These are phyloP conservation scores for Labeo rohita DNA, from an alignment of 2,113 vertebrate genomes.

Conservation along the genomic window DNA sequence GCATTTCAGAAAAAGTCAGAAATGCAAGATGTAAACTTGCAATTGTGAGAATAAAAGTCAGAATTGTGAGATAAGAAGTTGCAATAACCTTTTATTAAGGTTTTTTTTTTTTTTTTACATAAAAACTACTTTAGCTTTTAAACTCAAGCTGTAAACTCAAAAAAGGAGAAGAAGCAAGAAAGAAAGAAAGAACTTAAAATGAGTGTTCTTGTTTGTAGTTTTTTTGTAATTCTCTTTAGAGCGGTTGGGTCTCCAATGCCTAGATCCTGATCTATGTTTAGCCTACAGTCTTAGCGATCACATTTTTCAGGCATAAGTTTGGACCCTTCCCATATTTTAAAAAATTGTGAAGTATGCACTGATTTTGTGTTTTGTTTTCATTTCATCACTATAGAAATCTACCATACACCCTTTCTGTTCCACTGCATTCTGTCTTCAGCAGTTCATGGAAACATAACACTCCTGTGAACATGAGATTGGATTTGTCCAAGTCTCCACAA, in stretches of 20 bases:
- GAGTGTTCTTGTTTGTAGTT: neutral
- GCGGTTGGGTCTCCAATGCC: neutral
- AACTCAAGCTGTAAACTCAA: no score
- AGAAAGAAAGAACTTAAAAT: no score
- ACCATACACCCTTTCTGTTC: neutral
- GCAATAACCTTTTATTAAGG: no score
- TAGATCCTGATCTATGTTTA: slow-evolving; percentile 16
- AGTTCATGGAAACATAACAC: slow-evolving; percentile 6
- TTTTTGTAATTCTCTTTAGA: neutral
- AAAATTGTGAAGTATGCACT: neutral
- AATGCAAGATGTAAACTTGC: no score
- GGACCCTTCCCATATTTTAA: neutral
- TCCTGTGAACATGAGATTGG: neutral
- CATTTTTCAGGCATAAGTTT: neutral
- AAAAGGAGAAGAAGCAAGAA: no score
- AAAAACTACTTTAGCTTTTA: no score
- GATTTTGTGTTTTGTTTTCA: slow-evolving; percentile 27
- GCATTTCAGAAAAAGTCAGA: no score
- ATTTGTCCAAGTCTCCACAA: neutral
- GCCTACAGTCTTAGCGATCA: neutral
- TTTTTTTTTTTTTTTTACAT: no score
- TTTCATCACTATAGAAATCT: slow-evolving; percentile 19
- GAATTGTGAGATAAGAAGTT: no score
- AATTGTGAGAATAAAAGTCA: no score
- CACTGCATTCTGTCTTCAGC: neutral